Evolutionary conservation across 2,113 vertebrate species (phyloP), one percentile per base, ranked within the genome.

Genomic region (Paracanthobrama guichenoti): DNA sequence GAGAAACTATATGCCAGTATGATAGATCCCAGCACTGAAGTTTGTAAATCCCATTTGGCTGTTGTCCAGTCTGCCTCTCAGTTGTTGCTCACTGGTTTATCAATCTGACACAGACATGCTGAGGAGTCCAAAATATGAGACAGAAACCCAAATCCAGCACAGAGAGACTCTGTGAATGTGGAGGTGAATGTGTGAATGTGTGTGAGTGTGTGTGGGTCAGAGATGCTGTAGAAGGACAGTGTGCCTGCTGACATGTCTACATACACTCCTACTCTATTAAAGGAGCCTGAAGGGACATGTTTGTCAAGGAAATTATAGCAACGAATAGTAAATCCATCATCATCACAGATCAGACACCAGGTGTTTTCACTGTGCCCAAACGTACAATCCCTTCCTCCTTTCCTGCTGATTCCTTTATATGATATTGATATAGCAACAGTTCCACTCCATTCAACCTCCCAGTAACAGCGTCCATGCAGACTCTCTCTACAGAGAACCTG

Each of bases 301-400:
- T 14, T 28, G 12, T 1, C 24, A 7, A 14, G 26, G 5, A 28
- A 7, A 1, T 64, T 28, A 28, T 64, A 14, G 5, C 14, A 26
- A 4, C 59, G 26, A 0, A 62, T 24, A 14, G 3, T 26, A 4
- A 26, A 62, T 26, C 0, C 0, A 0, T 28, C 1, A 64, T 13
- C 1, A 28, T 24, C 14, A 13, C 60, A 11, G 2, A 1, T 7
- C 12, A 60, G n/a, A 24, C 59, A 1, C 59, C 59, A 60, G 59
- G 59, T 24, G 0, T 60, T 24, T 1, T 26, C 3, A 24, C 24
- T 60, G 10, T 1, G 0, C 2, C 59, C 59, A 60, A 60, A 26
- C 4, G 1, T 0, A 60, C 9, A 6, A 6, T 4, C 2, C 2
- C 53, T 2, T 1, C 11, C 0, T 26, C 10, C n/a, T 24, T 60